Percentiles rank a stretch among this genome's conserved stretches.
Conservation (phyloP, 30 jellyfish, hydroid and myxozoan genomes). For the Pelagia noctiluca region DNA sequence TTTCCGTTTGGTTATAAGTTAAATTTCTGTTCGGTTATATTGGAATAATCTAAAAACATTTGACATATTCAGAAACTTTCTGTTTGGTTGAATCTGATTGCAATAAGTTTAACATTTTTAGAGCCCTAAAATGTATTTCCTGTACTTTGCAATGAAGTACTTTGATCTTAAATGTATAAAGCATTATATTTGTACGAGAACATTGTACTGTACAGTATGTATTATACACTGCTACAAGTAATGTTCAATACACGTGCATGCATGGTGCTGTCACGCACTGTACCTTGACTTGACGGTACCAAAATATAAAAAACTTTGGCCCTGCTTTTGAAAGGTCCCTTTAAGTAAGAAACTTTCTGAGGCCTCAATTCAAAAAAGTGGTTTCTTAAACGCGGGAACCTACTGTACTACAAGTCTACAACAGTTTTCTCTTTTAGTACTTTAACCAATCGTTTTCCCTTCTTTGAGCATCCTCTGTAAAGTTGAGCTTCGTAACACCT, state of each 20-base stretch:
- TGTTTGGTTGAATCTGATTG: too few relatives aligned
- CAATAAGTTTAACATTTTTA: too few relatives aligned
- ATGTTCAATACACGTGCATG: constrained; percentile 10
- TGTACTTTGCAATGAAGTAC: neutral
- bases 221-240: neutral
- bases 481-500: too few relatives aligned
- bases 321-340: neutral
- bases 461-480: too few relatives aligned
- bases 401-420: neutral
- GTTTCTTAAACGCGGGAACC: constrained; percentile 16
- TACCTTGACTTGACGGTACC: neutral
- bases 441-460: too few relatives aligned
- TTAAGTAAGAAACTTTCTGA: constrained; percentile 20
- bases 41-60: too few relatives aligned
- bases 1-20: too few relatives aligned
- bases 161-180: constrained; percentile 10
- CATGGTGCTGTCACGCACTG: constrained; percentile 11
- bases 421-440: too few relatives aligned
- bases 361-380: constrained; percentile 25
- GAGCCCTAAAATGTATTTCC: neutral
- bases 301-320: too few relatives aligned
- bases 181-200: neutral
- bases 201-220: constrained; percentile 12
- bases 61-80: too few relatives aligned
- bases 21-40: too few relatives aligned